Conservation (phyloP, 2,888 invertebrate genomes). For the Drosophila dives region DNA sequence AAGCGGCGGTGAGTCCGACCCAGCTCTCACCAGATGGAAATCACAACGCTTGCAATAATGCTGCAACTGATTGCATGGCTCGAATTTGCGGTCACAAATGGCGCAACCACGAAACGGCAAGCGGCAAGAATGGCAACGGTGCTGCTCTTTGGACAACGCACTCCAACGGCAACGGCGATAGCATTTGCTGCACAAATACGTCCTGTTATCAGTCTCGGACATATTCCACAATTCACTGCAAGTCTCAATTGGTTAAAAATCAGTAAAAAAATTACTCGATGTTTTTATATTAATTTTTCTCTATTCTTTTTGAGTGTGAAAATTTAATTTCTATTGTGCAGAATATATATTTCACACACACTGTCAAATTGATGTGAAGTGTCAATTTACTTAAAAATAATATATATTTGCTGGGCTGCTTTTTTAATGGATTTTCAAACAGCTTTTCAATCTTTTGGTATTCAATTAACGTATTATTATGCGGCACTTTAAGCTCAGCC, state of each 20-base stretch:
- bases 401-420: not conserved
- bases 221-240: conserved; percentile 1
- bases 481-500: conserved; percentile 13
- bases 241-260: not conserved
- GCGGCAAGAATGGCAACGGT: conserved; percentile 47
- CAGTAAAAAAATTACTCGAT: not conserved
- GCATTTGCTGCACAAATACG: conserved; percentile 52
- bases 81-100: conserved; percentile 48
- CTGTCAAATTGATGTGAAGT: not conserved
- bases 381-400: not conserved
- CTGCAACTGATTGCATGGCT: conserved; percentile 28
- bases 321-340: not conserved
- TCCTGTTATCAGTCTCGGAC: conserved; percentile 9
- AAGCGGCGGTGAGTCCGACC: conserved; percentile 24
- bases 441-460: not conserved
- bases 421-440: not conserved
- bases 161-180: conserved; percentile 43
- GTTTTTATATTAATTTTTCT: not conserved
- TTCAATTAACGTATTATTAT: conserved; percentile 29
- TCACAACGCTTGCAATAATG: conserved; percentile 58
- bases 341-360: not conserved
- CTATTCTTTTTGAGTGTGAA: not conserved
- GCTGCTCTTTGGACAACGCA: conserved; percentile 48
- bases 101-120: conserved; percentile 33
- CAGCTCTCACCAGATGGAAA: conserved; percentile 39